These are phyloP conservation scores for Phalacrocorax carbo DNA, from an alignment of 2,113 vertebrate species.

Conservation along the genomic window DNA sequence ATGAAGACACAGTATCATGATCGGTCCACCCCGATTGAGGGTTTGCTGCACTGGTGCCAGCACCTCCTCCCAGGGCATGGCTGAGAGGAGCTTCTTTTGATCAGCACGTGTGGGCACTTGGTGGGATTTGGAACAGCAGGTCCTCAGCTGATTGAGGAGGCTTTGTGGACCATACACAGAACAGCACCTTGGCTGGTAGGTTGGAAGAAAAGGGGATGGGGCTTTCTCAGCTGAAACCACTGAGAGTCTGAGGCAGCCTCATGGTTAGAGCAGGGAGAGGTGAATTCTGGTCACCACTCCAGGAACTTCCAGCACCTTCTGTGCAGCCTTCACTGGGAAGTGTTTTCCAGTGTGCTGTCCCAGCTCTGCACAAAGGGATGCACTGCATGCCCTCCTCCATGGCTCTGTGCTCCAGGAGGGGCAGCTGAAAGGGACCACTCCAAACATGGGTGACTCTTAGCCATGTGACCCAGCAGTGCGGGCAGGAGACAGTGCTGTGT, in stretches of 20 bases:
- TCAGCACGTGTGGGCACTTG: too few species aligned
- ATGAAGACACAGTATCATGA: background rate
- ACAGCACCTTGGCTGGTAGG: background rate
- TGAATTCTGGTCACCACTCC: background rate
- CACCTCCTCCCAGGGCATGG: background rate
- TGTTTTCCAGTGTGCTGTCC: background rate
- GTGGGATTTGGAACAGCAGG: background rate
- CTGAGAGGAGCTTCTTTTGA: background rate
- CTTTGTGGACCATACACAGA: background rate
- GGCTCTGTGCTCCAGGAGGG: background rate
- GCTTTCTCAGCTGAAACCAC: background rate
- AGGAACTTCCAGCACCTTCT: background rate
- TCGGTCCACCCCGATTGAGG: background rate
- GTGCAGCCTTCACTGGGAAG: background rate
- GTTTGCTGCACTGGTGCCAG: background rate
- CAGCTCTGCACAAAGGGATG: background rate
- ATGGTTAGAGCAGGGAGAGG: background rate
- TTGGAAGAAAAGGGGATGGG: background rate
- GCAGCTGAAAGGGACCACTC: background rate
- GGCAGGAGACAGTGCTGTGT: background rate
- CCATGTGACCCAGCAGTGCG: background rate
- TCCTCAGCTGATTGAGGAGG: background rate
- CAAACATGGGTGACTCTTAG: rapidly evolving
- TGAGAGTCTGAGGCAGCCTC: background rate
- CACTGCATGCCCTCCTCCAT: background rate